Percentiles rank a stretch among this genome's conserved stretches.
phyloP scores from a whole-genome alignment of 2,113 vertebrate species.

The Passer domesticus region DNA sequence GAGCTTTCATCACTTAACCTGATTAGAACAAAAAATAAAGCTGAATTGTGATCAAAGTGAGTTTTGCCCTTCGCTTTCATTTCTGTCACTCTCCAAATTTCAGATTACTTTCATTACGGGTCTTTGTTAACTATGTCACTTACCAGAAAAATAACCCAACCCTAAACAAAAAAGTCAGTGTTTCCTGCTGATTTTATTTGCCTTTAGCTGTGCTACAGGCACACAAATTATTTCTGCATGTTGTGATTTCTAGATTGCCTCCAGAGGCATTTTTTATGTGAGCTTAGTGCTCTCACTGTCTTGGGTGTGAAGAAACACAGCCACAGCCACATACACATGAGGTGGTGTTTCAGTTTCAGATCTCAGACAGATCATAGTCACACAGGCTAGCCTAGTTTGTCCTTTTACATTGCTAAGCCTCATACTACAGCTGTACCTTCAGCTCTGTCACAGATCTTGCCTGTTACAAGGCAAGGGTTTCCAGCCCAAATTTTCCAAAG shows the following conservation, averaged over 20 bases:
- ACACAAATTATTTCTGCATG: not conserved
- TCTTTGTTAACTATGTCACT: not conserved
- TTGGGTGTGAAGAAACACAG: not conserved
- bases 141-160: not conserved
- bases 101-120: not conserved
- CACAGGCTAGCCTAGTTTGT: not conserved
- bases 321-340: fast-evolving
- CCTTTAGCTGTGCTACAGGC: not conserved
- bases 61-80: not conserved
- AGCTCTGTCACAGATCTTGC: not conserved
- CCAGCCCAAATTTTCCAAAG: not conserved
- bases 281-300: not conserved
- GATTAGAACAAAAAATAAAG: not conserved
- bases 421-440: not conserved
- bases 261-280: not conserved
- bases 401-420: not conserved
- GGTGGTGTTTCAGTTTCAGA: not conserved
- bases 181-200: not conserved
- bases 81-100: not conserved
- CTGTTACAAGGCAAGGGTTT: not conserved
- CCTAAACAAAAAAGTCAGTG: not conserved
- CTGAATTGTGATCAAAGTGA: not conserved
- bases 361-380: not conserved
- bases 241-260: not conserved
- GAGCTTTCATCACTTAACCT: not conserved